Evolutionary conservation across 2,113 vertebrate species (phyloP).

Genomic region (Dascyllus trimaculatus): DNA sequence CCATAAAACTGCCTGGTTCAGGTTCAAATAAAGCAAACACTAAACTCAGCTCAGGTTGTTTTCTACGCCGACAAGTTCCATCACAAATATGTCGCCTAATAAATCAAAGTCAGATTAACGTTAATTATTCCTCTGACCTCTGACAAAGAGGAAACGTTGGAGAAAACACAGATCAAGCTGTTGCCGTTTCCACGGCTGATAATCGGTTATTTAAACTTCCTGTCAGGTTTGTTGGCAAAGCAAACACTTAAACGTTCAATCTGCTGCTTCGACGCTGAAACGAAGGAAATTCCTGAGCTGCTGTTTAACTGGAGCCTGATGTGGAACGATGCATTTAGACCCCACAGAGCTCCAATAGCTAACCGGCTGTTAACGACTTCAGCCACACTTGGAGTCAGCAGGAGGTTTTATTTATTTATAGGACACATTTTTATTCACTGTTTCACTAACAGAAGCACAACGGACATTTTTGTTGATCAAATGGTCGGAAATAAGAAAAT

Average conservation of each 20-base stretch:
- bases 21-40: too few species aligned
- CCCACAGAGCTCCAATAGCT: conserved; percentile 46
- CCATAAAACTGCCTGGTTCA: too few species aligned
- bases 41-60: too few species aligned
- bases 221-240: conserved; percentile 30
- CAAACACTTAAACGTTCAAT: conserved; percentile 26
- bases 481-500: too few species aligned
- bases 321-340: conserved; percentile 40
- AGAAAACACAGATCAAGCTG: conserved; percentile 7
- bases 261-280: not conserved
- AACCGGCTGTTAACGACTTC: conserved; percentile 42
- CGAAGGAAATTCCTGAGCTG: conserved; percentile 56
- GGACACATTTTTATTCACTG: too few species aligned
- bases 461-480: too few species aligned
- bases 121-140: conserved; percentile 53
- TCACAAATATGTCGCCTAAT: too few species aligned
- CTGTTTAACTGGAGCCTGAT: conserved; percentile 39
- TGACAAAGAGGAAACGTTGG: not conserved
- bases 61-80: too few species aligned
- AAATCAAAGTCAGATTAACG: too few species aligned
- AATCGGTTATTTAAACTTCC: conserved; percentile 27
- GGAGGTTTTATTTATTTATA: too few species aligned
- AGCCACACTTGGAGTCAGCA: too few species aligned
- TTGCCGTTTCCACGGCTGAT: not conserved
- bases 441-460: too few species aligned